A percentile compares a stretch with the other conserved stretches of the same genome.
phyloP scores from a whole-genome alignment of 92 coral and sea anemone genomes.

The Epizoanthus ramosus region DNA sequence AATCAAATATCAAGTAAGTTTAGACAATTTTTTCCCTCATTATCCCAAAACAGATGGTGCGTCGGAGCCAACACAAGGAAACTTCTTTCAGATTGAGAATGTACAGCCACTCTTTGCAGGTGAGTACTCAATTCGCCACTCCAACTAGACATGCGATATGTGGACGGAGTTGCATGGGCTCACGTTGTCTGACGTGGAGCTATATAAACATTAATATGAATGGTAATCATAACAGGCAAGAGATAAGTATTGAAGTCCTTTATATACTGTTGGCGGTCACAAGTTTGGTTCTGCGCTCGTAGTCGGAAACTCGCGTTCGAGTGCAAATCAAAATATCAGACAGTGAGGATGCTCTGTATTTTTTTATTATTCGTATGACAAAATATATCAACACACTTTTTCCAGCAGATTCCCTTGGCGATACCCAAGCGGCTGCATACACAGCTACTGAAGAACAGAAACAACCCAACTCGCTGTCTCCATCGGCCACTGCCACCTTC shows the following conservation, averaged over 20 bases:
- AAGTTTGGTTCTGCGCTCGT: too few relatives aligned
- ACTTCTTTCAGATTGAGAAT: constrained; percentile 80
- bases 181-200: too few relatives aligned
- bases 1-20: not conserved
- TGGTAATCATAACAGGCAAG: too few relatives aligned
- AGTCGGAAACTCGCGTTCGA: too few relatives aligned
- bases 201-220: too few relatives aligned
- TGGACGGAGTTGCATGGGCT: not conserved
- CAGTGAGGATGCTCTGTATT: too few relatives aligned
- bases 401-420: not conserved
- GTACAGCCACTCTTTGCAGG: constrained; percentile 75
- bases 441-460: not conserved
- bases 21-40: not conserved
- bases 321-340: too few relatives aligned
- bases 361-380: too few relatives aligned
- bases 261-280: too few relatives aligned
- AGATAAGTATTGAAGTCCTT: too few relatives aligned
- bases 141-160: not conserved
- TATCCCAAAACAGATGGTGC: constrained; percentile 58
- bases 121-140: not conserved
- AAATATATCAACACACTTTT: not conserved
- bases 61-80: constrained; percentile 77
- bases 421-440: not conserved
- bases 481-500: not conserved
- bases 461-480: not conserved